phyloP scores from a whole-genome alignment of 1,140 invertebrate genomes.

The Drosophila ohnishii region DNA sequence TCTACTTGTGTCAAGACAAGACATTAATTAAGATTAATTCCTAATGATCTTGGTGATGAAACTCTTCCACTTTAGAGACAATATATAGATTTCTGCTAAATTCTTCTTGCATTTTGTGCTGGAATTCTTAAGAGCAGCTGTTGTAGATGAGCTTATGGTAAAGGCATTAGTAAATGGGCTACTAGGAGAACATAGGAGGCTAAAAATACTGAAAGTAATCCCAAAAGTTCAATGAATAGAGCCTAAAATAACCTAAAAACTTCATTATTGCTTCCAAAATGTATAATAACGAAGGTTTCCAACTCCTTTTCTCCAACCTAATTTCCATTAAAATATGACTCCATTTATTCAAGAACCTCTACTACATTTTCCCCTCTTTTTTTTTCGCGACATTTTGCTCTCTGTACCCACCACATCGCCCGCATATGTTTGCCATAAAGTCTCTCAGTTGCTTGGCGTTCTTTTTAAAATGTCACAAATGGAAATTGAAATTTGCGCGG shows the following conservation, averaged over 20 bases:
- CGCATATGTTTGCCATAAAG: slow-evolving; percentile 42
- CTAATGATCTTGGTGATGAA: background rate
- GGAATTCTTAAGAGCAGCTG: background rate
- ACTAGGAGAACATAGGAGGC: background rate
- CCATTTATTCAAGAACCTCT: background rate
- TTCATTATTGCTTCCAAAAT: too few species aligned
- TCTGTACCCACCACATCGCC: slow-evolving; percentile 16
- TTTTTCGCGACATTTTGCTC: background rate
- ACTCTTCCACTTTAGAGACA: background rate
- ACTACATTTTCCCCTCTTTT: background rate
- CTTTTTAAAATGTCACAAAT: slow-evolving; percentile 53
- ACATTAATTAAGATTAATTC: slow-evolving; percentile 3
- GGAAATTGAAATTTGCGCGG: slow-evolving; percentile 61
- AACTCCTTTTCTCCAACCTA: background rate
- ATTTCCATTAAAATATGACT: background rate
- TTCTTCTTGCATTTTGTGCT: background rate
- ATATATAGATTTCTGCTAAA: background rate
- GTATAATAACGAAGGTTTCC: too few species aligned
- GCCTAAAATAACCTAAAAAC: background rate
- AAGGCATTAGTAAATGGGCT: background rate
- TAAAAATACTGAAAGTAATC: background rate
- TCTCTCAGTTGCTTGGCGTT: slow-evolving; percentile 22
- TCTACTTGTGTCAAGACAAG: background rate
- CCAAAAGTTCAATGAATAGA: background rate
- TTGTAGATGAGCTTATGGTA: background rate